Evolutionary conservation across 2,113 vertebrate genomes (phyloP).

Genomic region (Microcebus jonahi): DNA sequence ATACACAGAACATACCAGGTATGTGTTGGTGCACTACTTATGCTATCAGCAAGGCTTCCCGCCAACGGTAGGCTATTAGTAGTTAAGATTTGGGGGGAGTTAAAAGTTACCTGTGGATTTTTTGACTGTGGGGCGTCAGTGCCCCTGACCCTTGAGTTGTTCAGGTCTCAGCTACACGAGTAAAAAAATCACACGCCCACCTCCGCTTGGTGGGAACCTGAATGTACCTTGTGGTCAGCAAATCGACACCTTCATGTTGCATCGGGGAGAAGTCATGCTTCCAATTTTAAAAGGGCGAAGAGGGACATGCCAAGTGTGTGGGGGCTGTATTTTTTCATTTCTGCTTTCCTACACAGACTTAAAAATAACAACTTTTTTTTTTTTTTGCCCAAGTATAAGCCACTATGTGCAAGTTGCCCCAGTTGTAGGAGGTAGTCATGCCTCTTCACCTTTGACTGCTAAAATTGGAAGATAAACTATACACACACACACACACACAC

Average conservation of each 20-base stretch:
- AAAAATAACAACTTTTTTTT: too few species aligned
- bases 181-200: not conserved
- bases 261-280: not conserved
- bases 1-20: not conserved
- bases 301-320: fast-evolving
- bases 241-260: not conserved
- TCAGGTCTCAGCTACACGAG: too few species aligned
- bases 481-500: not conserved
- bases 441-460: fast-evolving
- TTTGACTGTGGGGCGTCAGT: not conserved
- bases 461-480: not conserved
- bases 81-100: not conserved
- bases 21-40: not conserved
- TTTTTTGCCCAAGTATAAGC: not conserved
- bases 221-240: not conserved
- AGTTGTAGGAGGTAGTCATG: too few species aligned
- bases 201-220: not conserved
- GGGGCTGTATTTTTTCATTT: fast-evolving
- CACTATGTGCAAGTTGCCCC: fast-evolving
- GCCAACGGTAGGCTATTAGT: not conserved
- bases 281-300: not conserved
- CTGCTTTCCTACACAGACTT: fast-evolving
- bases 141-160: too few species aligned
- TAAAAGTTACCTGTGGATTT: not conserved
- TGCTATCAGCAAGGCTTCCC: not conserved